phyloP scores from a whole-genome alignment of 2,113 vertebrate genomes.

The Miniopterus natalensis region DNA sequence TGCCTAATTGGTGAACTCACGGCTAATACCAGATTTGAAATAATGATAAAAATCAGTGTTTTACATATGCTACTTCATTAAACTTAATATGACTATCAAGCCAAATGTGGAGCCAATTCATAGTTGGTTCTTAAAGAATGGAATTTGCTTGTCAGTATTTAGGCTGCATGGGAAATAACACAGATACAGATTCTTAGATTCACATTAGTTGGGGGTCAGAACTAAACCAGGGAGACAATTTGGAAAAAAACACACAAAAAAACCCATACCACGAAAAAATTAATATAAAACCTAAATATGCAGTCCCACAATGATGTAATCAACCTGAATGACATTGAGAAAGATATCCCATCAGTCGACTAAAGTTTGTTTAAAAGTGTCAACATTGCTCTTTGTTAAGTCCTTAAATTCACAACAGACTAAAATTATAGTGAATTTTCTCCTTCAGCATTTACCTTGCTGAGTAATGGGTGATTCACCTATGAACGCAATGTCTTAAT shows the following conservation, averaged over 20 bases:
- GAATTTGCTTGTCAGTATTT: background rate
- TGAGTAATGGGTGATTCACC: background rate
- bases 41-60: slow-evolving; percentile 15
- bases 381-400: background rate
- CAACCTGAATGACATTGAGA: background rate
- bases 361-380: background rate
- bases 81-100: background rate
- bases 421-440: background rate
- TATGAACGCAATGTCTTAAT: background rate
- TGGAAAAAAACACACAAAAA: background rate
- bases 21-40: slow-evolving; percentile 42
- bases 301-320: background rate
- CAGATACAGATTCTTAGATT: background rate
- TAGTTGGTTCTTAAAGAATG: background rate
- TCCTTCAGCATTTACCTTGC: background rate
- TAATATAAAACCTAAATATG: background rate
- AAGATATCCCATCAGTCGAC: background rate
- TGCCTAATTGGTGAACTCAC: background rate
- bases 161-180: background rate
- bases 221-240: background rate
- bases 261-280: background rate
- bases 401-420: background rate
- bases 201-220: background rate
- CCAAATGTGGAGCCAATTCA: background rate
- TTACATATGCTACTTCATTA: slow-evolving; percentile 10